Evolutionary conservation across 2,113 vertebrate genomes (phyloP).

Genomic region (Sebastes fasciatus): DNA sequence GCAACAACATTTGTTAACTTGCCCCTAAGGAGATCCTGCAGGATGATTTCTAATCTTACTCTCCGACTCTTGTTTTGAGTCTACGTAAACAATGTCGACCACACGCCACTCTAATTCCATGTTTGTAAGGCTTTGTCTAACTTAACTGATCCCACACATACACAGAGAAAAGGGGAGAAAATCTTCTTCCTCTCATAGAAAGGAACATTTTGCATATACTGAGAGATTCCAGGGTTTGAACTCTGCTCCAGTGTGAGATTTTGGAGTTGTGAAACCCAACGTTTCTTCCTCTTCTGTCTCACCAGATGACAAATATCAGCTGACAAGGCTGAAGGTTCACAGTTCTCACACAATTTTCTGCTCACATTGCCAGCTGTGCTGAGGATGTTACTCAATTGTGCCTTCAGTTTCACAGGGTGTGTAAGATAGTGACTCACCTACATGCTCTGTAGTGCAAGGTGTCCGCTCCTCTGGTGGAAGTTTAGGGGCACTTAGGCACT

Average conservation of each 20-base stretch:
- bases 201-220: neutral
- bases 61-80: slow-evolving; percentile 17
- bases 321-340: neutral
- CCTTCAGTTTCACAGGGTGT: slow-evolving; percentile 14
- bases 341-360: neutral
- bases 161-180: neutral
- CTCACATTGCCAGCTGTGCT: neutral
- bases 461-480: neutral
- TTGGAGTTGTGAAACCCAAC: slow-evolving; percentile 38
- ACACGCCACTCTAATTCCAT: neutral
- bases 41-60: neutral
- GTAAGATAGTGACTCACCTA: slow-evolving; percentile 41
- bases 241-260: neutral
- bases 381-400: neutral
- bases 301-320: slow-evolving; percentile 12
- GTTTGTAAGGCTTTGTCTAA: slow-evolving; percentile 2
- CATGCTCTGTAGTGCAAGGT: slow-evolving; percentile 1
- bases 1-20: neutral
- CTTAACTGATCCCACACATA: neutral
- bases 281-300: slow-evolving; percentile 44
- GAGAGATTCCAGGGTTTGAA: neutral
- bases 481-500: neutral
- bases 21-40: neutral
- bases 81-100: slow-evolving; percentile 6
- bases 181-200: neutral